Evolutionary conservation across 2,797 vertebrate genomes (phyloP).

Genomic region (Eurystomus glaucurus): DNA sequence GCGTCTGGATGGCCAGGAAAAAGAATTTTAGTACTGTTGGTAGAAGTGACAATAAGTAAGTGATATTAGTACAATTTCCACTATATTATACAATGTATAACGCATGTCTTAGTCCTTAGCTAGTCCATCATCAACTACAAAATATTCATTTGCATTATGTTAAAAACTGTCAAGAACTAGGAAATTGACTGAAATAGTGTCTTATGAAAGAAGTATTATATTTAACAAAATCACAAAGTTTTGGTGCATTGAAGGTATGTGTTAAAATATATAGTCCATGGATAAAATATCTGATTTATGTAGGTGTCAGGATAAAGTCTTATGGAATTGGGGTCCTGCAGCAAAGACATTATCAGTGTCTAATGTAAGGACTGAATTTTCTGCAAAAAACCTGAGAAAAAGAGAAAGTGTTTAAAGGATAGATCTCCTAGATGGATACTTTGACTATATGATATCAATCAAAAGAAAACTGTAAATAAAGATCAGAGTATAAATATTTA

Average conservation of each 20-base stretch:
- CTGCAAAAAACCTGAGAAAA: neutral
- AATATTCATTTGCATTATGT: neutral
- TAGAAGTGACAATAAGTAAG: neutral
- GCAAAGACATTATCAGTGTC: neutral
- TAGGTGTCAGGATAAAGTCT: neutral
- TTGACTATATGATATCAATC: neutral
- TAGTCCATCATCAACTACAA: neutral
- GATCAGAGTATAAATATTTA: neutral
- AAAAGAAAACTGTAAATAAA: neutral
- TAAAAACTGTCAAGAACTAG: neutral
- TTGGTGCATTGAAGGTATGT: neutral
- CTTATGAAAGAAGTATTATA: neutral
- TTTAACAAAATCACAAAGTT: neutral
- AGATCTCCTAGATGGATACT: neutral
- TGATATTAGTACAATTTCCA: neutral
- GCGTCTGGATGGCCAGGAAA: neutral
- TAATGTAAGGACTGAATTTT: neutral
- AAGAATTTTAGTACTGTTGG: neutral
- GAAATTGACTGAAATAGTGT: neutral
- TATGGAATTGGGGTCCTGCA: neutral
- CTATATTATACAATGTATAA: neutral
- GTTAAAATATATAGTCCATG: neutral
- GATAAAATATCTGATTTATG: neutral
- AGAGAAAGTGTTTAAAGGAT: neutral
- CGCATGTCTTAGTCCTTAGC: neutral